Evolutionary conservation across 2,113 vertebrate species (phyloP), one percentile per base, ranked within the genome.

Genomic region (Tichodroma muraria): DNA sequence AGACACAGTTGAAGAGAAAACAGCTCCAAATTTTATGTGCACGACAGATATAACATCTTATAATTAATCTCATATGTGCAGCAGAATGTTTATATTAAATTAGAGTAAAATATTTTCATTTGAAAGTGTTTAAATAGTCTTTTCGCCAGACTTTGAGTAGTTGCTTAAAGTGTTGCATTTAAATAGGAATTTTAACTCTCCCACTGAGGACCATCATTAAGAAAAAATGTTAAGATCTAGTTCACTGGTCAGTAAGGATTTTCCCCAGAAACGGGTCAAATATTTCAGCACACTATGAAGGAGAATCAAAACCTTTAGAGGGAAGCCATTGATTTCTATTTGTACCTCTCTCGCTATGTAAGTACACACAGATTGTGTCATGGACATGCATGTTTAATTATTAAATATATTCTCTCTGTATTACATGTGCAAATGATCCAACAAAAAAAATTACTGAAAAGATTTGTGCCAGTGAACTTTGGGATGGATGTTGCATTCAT

Each of bases 291-390:
- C n/a, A 13, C 0, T 0, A 38, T 37, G 23, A 44, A 72, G 54
- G 3, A 54, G 13, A 70, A 90, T 47, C 6, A 63, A 85, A 85
- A 83, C 6, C 4, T 61, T 66, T 70, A 45, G 6, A 57, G 42
- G 66, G 19, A 61, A 76, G 9, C 8, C 24, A 16, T 4, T 71
- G 15, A 12, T 45, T 63, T 71, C 33, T 18, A 37, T 9, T 20
- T 10, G 15, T 23, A 17, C 5, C 3, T 30, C 27, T n/a, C 24
- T 61, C 0, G 0, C 7, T 44, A 4, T 31, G 13, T 50, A 70
- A 84, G 65, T 60, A 57, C 8, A n/a, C 9, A 53, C 19, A 38
- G 11, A 40, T 50, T 21, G 8, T 13, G 8, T 8, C 8, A 15
- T 21, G 7, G 5, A n/a, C 54, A 16, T 24, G 31, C 11, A 22